These are phyloP conservation scores for Microctonus hyperodae DNA, from an alignment of 2,888 invertebrate species.

Conservation along the genomic window DNA sequence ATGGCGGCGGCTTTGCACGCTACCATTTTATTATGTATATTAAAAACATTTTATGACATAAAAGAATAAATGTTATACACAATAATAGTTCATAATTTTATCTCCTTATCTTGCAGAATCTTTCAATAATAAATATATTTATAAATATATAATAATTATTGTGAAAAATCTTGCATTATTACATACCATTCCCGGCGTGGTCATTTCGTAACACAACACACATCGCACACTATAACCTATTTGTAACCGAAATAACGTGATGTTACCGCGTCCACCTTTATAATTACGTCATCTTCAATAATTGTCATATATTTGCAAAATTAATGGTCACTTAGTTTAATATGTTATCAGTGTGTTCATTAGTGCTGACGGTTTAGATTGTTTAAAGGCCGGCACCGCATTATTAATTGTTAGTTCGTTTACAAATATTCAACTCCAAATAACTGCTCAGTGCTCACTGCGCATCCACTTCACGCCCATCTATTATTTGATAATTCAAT, in stretches of 20 bases:
- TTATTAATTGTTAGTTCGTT: not conserved
- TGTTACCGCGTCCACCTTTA: not conserved
- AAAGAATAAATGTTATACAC: slow-evolving; percentile 23
- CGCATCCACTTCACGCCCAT: not conserved
- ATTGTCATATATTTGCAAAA: not conserved
- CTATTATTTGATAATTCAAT: too few species aligned
- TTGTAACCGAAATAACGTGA: slow-evolving; percentile 19
- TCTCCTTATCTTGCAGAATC: not conserved
- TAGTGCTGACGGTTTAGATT: not conserved
- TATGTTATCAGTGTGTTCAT: not conserved
- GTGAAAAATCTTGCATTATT: slow-evolving; percentile 17
- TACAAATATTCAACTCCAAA: not conserved
- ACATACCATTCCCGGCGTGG: slow-evolving; percentile 43
- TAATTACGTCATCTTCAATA: not conserved
- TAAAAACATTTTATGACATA: slow-evolving; percentile 26
- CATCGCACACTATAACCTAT: slow-evolving; percentile 41
- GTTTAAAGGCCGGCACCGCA: not conserved
- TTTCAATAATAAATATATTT: not conserved
- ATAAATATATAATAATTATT: slow-evolving; percentile 29
- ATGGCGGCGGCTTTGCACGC: slow-evolving; percentile 34
- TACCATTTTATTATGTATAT: slow-evolving; percentile 24
- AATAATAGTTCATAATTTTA: not conserved
- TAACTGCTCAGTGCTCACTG: not conserved
- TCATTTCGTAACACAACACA: slow-evolving; percentile 43
- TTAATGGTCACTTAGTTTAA: not conserved